Percentiles rank a stretch among this genome's conserved stretches.
Conservation (phyloP, 2,888 invertebrate species). For the Diogma glabrata region DNA sequence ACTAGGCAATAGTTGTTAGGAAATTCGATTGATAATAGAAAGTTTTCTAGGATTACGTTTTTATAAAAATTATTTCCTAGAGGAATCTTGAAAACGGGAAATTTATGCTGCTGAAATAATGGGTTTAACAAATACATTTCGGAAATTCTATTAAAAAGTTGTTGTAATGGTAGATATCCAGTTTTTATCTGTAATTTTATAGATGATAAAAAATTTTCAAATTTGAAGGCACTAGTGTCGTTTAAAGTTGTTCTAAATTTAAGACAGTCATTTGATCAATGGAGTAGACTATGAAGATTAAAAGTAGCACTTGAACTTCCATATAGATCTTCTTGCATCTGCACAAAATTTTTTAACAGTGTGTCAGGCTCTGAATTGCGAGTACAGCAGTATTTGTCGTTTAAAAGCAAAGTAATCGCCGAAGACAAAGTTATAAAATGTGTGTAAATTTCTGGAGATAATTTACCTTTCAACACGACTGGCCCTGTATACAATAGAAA, state of each 20-base stretch:
- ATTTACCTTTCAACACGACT: background rate
- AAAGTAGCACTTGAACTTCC: background rate
- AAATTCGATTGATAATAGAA: background rate
- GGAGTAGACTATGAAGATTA: background rate
- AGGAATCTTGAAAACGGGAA: background rate
- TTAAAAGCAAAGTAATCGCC: background rate
- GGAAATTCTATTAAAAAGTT: background rate
- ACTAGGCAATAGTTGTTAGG: background rate
- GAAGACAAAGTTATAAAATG: background rate
- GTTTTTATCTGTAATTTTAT: background rate
- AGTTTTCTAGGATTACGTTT: background rate
- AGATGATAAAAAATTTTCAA: background rate
- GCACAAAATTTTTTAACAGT: background rate
- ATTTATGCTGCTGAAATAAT: background rate
- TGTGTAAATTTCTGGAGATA: background rate
- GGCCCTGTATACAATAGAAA: background rate
- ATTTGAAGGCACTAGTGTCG: background rate
- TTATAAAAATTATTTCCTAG: background rate
- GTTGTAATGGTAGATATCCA: background rate
- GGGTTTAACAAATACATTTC: background rate
- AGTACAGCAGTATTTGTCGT: background rate
- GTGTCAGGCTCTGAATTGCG: background rate
- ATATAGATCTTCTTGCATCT: background rate
- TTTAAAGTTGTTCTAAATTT: background rate
- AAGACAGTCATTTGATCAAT: background rate